phyloP scores from a whole-genome alignment of 2,888 invertebrate species.

The Megalurothrips usitatus region DNA sequence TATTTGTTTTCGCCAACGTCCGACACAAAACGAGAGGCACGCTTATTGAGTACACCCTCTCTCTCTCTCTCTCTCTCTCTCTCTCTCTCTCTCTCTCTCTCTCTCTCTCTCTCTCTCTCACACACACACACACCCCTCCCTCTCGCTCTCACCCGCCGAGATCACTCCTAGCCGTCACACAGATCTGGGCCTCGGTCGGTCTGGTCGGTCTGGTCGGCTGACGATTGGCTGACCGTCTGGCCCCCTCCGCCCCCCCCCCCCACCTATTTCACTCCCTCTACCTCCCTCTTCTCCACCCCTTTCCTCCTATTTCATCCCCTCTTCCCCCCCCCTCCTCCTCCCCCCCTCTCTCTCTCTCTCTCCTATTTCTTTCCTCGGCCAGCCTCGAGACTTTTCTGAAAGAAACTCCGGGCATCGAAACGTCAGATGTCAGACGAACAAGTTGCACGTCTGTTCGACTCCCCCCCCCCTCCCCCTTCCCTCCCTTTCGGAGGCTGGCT shows the following conservation, averaged over 20 bases:
- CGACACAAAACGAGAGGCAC: too few species aligned
- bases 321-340: background rate
- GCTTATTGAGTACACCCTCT: too few species aligned
- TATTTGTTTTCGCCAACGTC: too few species aligned
- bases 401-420: conserved; percentile 3
- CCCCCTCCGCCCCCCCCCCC: background rate
- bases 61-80: too few species aligned
- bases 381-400: background rate
- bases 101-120: too few species aligned
- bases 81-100: too few species aligned
- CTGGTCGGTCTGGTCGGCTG: background rate
- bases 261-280: background rate
- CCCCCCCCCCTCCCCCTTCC: background rate
- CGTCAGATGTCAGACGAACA: conserved; percentile 6
- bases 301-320: background rate
- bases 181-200: background rate
- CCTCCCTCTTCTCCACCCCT: background rate
- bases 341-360: background rate
- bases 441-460: background rate
- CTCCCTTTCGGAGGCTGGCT: background rate
- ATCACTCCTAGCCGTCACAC: too few species aligned
- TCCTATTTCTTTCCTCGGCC: background rate
- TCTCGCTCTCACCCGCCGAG: too few species aligned
- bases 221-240: background rate
- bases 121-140: too few species aligned